These are phyloP conservation scores for Drosophila nannoptera DNA, from an alignment of 1,140 invertebrate species.

Conservation along the genomic window DNA sequence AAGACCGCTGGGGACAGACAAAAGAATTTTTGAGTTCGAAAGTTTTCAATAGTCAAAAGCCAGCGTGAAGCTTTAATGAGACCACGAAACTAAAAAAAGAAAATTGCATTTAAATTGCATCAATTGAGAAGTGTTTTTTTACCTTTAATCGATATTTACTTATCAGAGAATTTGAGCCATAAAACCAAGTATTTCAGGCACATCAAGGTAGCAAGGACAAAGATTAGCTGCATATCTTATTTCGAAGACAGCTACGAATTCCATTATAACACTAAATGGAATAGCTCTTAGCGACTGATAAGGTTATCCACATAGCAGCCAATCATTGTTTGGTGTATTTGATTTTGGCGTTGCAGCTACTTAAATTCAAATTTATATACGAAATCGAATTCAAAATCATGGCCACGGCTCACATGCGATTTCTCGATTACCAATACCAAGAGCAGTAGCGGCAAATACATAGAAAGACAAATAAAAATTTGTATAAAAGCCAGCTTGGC, in stretches of 20 bases:
- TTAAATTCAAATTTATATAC: conserved; percentile 48
- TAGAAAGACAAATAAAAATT: conserved; percentile 20
- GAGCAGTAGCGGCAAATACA: conserved; percentile 12
- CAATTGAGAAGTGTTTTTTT: no score
- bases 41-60: conserved; percentile 50
- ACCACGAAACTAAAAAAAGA: neutral
- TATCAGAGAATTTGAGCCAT: no score
- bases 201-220: no score
- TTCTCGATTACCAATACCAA: conserved; percentile 59
- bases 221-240: neutral
- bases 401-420: conserved; percentile 73
- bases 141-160: no score
- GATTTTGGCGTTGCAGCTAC: conserved; percentile 41
- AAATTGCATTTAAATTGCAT: no score
- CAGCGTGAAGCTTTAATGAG: no score
- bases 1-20: conserved; percentile 39
- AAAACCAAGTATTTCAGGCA: no score
- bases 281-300: conserved; percentile 21
- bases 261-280: neutral
- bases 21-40: conserved; percentile 70
- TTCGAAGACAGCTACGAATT: neutral
- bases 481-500: conserved; percentile 64
- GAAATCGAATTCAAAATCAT: conserved; percentile 68
- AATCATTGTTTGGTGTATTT: conserved; percentile 50
- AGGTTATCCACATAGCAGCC: conserved; percentile 51